Evolutionary conservation across 2,797 vertebrate genomes (phyloP).

Genomic region (Cirrhinus mrigala): DNA sequence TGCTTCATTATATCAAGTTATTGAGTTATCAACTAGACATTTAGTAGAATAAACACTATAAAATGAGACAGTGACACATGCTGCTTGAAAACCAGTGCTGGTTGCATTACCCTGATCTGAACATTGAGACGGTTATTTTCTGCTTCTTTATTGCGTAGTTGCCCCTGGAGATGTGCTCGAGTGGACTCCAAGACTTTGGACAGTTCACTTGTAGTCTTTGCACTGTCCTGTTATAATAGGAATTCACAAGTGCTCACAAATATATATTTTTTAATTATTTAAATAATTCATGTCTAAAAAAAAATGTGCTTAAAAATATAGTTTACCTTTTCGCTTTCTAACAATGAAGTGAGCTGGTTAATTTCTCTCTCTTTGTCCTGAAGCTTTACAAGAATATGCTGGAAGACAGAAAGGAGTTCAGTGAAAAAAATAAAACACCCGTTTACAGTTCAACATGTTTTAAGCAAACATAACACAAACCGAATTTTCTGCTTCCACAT

Average conservation of each 20-base stretch:
- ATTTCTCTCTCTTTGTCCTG: constrained; percentile 87
- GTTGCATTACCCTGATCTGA: constrained; percentile 84
- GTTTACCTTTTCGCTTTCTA: constrained; percentile 89
- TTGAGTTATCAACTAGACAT: background rate
- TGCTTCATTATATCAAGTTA: background rate
- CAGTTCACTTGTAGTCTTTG: constrained; percentile 80
- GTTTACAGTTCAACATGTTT: background rate
- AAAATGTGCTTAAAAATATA: background rate
- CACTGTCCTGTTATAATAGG: constrained; percentile 78
- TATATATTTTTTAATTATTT: too few species aligned
- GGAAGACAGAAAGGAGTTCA: background rate
- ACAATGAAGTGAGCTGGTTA: constrained; percentile 74
- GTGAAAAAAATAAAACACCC: background rate
- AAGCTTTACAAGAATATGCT: constrained; percentile 85
- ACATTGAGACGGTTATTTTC: constrained; percentile 86
- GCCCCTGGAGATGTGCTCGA: constrained; percentile 86
- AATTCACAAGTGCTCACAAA: background rate
- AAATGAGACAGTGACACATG: too few species aligned
- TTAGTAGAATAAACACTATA: background rate
- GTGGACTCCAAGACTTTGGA: constrained; percentile 86
- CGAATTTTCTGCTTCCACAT: constrained; percentile 85
- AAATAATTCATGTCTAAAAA: too few species aligned
- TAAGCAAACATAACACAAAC: constrained; percentile 70
- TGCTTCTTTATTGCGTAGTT: constrained; percentile 87
- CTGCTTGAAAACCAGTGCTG: background rate